Evolutionary conservation across 2,888 invertebrate genomes (phyloP).

Genomic region (Epistrophe eligans): DNA sequence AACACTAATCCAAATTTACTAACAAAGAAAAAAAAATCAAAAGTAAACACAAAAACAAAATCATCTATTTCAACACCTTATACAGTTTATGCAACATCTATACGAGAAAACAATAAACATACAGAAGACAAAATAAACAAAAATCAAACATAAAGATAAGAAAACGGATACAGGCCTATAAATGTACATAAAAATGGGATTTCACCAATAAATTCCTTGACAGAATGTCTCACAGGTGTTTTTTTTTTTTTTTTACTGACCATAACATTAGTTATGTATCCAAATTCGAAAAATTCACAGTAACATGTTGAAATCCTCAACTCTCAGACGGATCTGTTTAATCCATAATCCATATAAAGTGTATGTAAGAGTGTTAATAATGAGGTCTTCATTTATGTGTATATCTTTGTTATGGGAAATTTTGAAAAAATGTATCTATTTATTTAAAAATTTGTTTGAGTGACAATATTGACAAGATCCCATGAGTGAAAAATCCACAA

Average conservation of each 20-base stretch:
- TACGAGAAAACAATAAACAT: conserved; percentile 34
- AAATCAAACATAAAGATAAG: conserved; percentile 48
- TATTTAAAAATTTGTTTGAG: conserved; percentile 8
- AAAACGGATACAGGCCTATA: conserved; percentile 28
- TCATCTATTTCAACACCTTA: conserved; percentile 41
- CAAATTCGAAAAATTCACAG: not conserved
- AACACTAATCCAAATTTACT: not conserved
- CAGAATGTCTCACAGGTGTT: conserved; percentile 40
- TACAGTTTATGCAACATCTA: conserved; percentile 49
- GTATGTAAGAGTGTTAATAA: conserved; percentile 24
- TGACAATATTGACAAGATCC: conserved; percentile 31
- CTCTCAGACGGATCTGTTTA: conserved; percentile 37
- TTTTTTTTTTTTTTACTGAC: not conserved
- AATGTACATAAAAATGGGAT: conserved; percentile 23
- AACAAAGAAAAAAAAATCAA: not conserved
- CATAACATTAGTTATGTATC: not conserved
- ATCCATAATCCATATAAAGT: conserved; percentile 15
- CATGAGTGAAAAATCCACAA: conserved; percentile 1
- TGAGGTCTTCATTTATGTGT: conserved; percentile 2
- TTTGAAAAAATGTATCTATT: conserved; percentile 33
- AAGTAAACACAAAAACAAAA: not conserved
- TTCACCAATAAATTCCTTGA: conserved; percentile 56
- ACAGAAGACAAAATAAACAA: conserved; percentile 43
- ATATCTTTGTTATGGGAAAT: conserved; percentile 12
- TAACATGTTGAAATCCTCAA: not conserved